Evolutionary conservation across 2,888 invertebrate genomes (phyloP), one percentile per base, ranked within the genome.

Genomic region (Ennomos erosarius): DNA sequence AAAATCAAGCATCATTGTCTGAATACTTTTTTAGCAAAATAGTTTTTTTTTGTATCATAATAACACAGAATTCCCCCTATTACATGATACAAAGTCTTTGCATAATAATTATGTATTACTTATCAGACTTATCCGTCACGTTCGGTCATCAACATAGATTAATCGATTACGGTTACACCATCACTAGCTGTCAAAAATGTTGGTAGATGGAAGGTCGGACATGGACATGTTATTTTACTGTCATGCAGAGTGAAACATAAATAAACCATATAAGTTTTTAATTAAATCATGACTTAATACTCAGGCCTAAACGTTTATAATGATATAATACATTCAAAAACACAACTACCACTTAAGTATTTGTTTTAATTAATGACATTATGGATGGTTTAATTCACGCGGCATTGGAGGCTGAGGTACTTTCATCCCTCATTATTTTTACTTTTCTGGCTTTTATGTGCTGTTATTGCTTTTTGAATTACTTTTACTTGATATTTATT

Each of bases 361-460:
- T 87, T 83, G 83, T 85, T 87, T 81, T 86, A 86, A 82, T 86
- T 87, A 88, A 90, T 90, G 87, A 89, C 91, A 92, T 85, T 91
- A 92, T 92, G 91, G 92, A 92, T 92, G 91, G 91, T 89, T 91
- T 92, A 91, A 90, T 91, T 90, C 91, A 92, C 90, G 90, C 92
- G 89, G 91, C 92, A 92, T 88, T 90, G 88, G 92, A 92, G 88
- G 92, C 92, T 84, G 90, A 92, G 92, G 92, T 89, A 87, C 81
- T 84, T 81, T 71, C 70, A 73, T 82, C 80, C 83, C 84, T 84
- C 79, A 76, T 78, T 70, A 78, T 69, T 75, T 74, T 71, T 70
- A 74, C 69, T 75, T 69, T 70, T 58, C 71, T 68, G 71, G 65
- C 61, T 70, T 66, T 72, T 67, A 62, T 69, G 61, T 36, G 55